These are phyloP conservation scores for Trissolcus japonicus DNA, from an alignment of 2,888 invertebrate genomes.

Conservation along the genomic window DNA sequence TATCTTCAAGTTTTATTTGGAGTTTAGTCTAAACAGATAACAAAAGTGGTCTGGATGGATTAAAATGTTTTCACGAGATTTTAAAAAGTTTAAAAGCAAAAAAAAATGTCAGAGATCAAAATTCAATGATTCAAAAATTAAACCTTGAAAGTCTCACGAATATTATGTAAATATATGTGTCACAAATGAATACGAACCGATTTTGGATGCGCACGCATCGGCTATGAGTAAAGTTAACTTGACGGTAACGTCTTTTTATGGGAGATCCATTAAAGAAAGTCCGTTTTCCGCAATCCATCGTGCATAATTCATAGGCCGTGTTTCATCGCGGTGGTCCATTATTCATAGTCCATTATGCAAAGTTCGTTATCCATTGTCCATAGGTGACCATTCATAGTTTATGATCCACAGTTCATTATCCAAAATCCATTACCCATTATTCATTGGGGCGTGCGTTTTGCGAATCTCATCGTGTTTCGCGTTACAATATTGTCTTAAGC, in stretches of 20 bases:
- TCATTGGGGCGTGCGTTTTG: constrained; percentile 9
- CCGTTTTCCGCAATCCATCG: constrained; percentile 51
- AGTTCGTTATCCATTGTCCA: constrained; percentile 53
- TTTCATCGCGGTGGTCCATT: constrained; percentile 49
- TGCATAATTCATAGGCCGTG: constrained; percentile 49
- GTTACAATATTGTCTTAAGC: constrained; percentile 35
- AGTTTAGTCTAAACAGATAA: too few relatives aligned
- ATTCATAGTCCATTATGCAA: constrained; percentile 50
- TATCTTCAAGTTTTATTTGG: too few relatives aligned
- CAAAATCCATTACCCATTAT: constrained; percentile 40
- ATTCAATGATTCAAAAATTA: too few relatives aligned
- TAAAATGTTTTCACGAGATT: too few relatives aligned
- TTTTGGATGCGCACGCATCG: not conserved
- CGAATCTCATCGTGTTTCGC: constrained; percentile 2
- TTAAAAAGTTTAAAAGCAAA: too few relatives aligned
- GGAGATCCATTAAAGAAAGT: constrained; percentile 53
- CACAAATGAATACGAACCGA: not conserved
- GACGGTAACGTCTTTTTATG: constrained; percentile 19
- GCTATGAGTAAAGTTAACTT: not conserved
- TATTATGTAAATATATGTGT: too few relatives aligned
- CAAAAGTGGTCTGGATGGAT: too few relatives aligned
- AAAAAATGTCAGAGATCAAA: too few relatives aligned
- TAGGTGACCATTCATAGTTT: constrained; percentile 40
- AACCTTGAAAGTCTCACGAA: too few relatives aligned
- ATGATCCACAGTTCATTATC: constrained; percentile 37